These are phyloP conservation scores for Ursus arctos DNA, from an alignment of 2,113 vertebrate species.

Conservation along the genomic window DNA sequence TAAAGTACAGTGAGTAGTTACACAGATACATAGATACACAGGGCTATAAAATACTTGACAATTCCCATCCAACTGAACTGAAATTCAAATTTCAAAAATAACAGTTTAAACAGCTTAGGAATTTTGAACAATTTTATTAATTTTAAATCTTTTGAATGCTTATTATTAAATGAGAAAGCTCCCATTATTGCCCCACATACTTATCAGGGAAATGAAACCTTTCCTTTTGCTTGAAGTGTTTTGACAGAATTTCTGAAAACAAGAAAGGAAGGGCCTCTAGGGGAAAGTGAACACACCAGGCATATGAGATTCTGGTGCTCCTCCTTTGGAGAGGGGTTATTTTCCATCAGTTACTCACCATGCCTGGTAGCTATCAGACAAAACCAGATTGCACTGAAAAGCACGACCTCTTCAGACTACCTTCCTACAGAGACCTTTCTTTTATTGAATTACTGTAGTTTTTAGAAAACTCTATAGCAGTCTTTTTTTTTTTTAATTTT, in stretches of 20 bases:
- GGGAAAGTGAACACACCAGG: conserved; percentile 74
- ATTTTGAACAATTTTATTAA: conserved; percentile 79
- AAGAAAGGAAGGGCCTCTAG: conserved; percentile 76
- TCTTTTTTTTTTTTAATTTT: too few species aligned
- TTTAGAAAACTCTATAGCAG: background rate
- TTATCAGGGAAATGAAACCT: conserved; percentile 82
- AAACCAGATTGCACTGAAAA: conserved; percentile 66
- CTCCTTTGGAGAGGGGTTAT: conserved; percentile 67
- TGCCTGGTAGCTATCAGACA: conserved; percentile 67
- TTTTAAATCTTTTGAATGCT: conserved; percentile 76
- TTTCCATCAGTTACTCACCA: conserved; percentile 70
- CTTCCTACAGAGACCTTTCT: conserved; percentile 69
- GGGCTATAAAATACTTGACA: conserved; percentile 25
- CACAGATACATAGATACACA: background rate
- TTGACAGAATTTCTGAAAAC: conserved; percentile 82
- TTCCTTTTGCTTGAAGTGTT: conserved; percentile 82
- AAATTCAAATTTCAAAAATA: conserved; percentile 71
- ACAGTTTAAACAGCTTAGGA: conserved; percentile 66
- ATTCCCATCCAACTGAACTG: conserved; percentile 48
- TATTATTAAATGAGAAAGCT: conserved; percentile 77
- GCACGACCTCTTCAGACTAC: conserved; percentile 54
- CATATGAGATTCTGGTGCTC: conserved; percentile 31
- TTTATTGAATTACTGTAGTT: background rate
- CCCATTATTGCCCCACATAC: conserved; percentile 78
- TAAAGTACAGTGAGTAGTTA: too few species aligned